Percentiles rank a stretch among this genome's conserved stretches.
These are phyloP conservation scores for Alethe diademata DNA, from an alignment of 2,113 vertebrate species.

Conservation along the genomic window DNA sequence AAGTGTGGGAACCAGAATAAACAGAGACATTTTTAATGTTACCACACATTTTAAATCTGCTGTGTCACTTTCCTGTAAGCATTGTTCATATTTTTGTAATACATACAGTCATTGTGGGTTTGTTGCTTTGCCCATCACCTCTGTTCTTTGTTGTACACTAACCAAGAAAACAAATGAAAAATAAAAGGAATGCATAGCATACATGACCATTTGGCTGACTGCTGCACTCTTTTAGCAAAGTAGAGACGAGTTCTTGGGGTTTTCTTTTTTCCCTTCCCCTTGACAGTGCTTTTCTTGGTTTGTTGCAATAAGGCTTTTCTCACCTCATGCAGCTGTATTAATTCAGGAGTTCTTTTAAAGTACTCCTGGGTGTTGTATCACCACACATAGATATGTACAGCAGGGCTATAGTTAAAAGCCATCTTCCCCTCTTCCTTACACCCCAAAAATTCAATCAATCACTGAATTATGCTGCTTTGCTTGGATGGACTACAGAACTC, in stretches of 20 bases:
- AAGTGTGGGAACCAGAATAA: conserved; percentile 73
- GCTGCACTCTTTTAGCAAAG: neutral
- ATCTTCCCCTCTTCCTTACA: neutral
- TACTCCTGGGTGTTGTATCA: neutral
- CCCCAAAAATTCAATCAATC: neutral
- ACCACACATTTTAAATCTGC: conserved; percentile 33
- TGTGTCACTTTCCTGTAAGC: conserved; percentile 70
- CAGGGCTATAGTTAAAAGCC: neutral
- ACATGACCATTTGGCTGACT: conserved; percentile 12
- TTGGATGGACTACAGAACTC: neutral
- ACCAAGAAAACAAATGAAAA: conserved; percentile 59
- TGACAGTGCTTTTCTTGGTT: neutral
- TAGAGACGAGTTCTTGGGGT: neutral
- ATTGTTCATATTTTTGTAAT: neutral
- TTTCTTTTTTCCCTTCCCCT: neutral
- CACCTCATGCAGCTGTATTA: neutral
- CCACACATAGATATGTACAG: neutral
- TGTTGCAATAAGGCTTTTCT: neutral
- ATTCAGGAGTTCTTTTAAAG: neutral
- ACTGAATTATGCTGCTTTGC: neutral
- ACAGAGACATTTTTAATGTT: conserved; percentile 75
- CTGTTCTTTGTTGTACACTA: neutral
- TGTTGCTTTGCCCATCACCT: conserved; percentile 37
- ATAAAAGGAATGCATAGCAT: conserved; percentile 31
- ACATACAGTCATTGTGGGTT: conserved; percentile 49